A percentile compares a stretch with the other conserved stretches of the same genome.
Conservation (phyloP, 2,888 invertebrate species). For the Ischnura elegans region DNA sequence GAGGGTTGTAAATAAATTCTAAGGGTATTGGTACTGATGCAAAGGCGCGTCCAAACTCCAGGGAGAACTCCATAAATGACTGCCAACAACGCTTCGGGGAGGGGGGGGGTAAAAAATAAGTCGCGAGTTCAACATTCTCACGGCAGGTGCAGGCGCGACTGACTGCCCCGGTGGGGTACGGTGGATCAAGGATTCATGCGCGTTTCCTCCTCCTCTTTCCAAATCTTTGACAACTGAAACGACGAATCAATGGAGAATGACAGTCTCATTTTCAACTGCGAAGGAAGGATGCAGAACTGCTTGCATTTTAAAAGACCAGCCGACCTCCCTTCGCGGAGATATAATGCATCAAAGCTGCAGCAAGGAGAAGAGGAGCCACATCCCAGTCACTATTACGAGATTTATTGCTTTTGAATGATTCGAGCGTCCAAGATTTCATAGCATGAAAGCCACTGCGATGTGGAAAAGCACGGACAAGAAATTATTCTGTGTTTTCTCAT, state of each 20-base stretch:
- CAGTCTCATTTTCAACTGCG: background rate
- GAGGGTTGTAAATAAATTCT: background rate
- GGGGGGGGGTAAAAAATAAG: background rate
- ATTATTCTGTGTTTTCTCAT: too few relatives aligned
- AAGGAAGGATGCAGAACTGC: background rate
- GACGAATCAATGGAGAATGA: background rate
- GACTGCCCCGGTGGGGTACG: too few relatives aligned
- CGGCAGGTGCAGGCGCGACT: too few relatives aligned
- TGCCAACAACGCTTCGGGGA: background rate
- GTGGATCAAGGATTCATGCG: background rate
- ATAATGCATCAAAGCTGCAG: too few relatives aligned
- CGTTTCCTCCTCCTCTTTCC: background rate
- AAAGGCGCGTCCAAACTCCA: background rate
- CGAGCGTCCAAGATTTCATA: too few relatives aligned
- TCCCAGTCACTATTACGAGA: too few relatives aligned
- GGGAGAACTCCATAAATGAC: background rate
- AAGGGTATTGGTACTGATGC: background rate
- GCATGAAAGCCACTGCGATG: too few relatives aligned
- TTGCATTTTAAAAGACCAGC: background rate
- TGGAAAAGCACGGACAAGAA: too few relatives aligned
- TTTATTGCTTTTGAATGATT: too few relatives aligned
- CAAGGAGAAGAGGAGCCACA: too few relatives aligned
- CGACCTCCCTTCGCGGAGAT: background rate
- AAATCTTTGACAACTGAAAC: background rate
- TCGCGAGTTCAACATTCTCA: background rate